Evolutionary conservation across 2,797 vertebrate species (phyloP), one percentile per base, ranked within the genome.

Genomic region (Distichodus sexfasciatus): DNA sequence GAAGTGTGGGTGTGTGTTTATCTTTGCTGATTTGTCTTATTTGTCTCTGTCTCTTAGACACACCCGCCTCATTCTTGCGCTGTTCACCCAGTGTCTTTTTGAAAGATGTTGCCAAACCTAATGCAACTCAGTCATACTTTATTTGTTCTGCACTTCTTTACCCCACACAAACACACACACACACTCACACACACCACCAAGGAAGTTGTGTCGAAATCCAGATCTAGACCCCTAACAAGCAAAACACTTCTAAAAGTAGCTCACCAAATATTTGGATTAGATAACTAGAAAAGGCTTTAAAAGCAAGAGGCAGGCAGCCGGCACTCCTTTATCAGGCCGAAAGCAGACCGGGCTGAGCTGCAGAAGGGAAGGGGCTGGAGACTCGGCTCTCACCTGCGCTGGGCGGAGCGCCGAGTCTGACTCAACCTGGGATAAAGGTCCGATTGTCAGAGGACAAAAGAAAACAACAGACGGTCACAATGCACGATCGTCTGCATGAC

Each of bases 341-440:
- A 24, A 48, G 7, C 43, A n/a, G n/a, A n/a, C 43, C 19, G 17
- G 40, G 14, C 17, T 44, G 9, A 4, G 4, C 31, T 66, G 35
- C 11, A 40, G 41, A 69, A 51, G 31, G 36, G 15, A 47, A 47
- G 51, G 31, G 50, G 14, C 43, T n/a, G 31, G 40, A 58, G 21
- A 38, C 23, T 33, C 43, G 57, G 51, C 36, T 33, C 21, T 68
- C 44, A 61, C 61, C 76, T 69, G 55, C 66, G 63, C 36, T 66
- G 76, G 76, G 72, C 66, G 76, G 72, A 51, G 65, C 35, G 61
- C n/a, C 36, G 6, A 14, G 12, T 41, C 63, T 71, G 76, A 72
- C 64, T 72, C 69, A 75, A 17, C 1, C 11, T 3, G 19, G 24
- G 19, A 62, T 70, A 72, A 75, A 50, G 29, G 23, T n/a, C 21